phyloP scores from a whole-genome alignment of 2,888 invertebrate species.

The Neocrepidodera transversa region DNA sequence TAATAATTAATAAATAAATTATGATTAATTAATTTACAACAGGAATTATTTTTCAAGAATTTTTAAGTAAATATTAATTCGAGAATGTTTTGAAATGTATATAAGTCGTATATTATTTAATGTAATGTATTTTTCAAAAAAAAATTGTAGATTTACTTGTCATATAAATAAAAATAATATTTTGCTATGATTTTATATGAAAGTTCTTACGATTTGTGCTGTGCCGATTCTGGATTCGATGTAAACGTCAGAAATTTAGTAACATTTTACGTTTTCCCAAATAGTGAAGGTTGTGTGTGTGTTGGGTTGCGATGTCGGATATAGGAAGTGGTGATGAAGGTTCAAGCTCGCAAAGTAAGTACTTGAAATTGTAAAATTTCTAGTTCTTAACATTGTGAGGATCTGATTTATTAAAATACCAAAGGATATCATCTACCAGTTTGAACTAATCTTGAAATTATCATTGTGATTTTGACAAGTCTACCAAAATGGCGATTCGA shows the following conservation, averaged over 20 bases:
- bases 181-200: too few species aligned
- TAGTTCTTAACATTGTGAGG: slow-evolving; percentile 20
- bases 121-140: too few species aligned
- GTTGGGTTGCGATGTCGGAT: slow-evolving; percentile 72
- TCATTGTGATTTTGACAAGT: slow-evolving; percentile 49
- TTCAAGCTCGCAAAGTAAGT: slow-evolving; percentile 81
- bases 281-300: slow-evolving; percentile 58
- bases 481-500: slow-evolving; percentile 54
- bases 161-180: too few species aligned
- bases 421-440: background rate
- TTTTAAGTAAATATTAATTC: too few species aligned
- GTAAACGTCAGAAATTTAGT: slow-evolving; percentile 42
- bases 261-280: slow-evolving; percentile 53
- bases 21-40: too few species aligned
- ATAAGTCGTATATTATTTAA: too few species aligned
- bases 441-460: slow-evolving; percentile 23
- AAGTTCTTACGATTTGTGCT: too few species aligned
- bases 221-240: slow-evolving; percentile 33
- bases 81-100: too few species aligned
- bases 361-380: slow-evolving; percentile 47
- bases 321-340: slow-evolving; percentile 82
- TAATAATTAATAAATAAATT: too few species aligned
- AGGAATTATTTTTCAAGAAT: too few species aligned
- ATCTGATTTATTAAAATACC: slow-evolving; percentile 1
- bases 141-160: too few species aligned